Percentiles rank a stretch among this genome's conserved stretches.
Conservation (phyloP, 2,797 vertebrate genomes). For the Bradypodion ventrale region DNA sequence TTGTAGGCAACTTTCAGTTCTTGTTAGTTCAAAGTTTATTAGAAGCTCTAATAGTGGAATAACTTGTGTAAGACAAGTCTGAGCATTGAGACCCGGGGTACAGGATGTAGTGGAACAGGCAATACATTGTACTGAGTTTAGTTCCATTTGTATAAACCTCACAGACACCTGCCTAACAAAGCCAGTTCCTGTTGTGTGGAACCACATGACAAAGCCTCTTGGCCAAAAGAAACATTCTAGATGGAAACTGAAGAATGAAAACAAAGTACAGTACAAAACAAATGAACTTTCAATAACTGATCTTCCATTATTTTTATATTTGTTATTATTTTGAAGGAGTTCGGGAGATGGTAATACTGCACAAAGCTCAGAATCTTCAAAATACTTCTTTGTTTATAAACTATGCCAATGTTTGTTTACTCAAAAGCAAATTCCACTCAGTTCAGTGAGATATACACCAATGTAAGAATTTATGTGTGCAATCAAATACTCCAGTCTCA, state of each 20-base stretch:
- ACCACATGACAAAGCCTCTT: slow-evolving; percentile 51
- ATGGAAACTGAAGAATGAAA: slow-evolving; percentile 53
- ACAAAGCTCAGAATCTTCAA: neutral
- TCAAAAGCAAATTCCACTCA: neutral
- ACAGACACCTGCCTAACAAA: slow-evolving; percentile 47
- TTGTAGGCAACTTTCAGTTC: no score
- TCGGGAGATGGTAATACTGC: neutral
- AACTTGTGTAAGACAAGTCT: slow-evolving; percentile 15
- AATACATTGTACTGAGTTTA: slow-evolving; percentile 36
- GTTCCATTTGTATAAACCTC: slow-evolving; percentile 23
- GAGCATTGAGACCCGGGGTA: neutral
- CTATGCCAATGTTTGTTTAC: neutral
- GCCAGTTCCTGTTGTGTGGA: slow-evolving; percentile 36
- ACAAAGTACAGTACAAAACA: slow-evolving; percentile 34
- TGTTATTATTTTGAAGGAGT: neutral
- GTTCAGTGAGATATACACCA: neutral
- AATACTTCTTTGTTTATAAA: neutral
- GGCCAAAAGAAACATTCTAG: slow-evolving; percentile 53
- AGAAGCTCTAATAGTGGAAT: slow-evolving; percentile 53
- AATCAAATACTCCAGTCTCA: neutral
- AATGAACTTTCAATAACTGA: slow-evolving; percentile 38
- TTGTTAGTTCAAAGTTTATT: no score
- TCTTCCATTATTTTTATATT: slow-evolving; percentile 11
- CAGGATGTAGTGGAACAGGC: slow-evolving; percentile 8
- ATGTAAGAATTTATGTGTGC: neutral